Base-by-base conservation (phyloP, 2,888 invertebrate genomes). In the Eupithecia subfuscata region DNA sequence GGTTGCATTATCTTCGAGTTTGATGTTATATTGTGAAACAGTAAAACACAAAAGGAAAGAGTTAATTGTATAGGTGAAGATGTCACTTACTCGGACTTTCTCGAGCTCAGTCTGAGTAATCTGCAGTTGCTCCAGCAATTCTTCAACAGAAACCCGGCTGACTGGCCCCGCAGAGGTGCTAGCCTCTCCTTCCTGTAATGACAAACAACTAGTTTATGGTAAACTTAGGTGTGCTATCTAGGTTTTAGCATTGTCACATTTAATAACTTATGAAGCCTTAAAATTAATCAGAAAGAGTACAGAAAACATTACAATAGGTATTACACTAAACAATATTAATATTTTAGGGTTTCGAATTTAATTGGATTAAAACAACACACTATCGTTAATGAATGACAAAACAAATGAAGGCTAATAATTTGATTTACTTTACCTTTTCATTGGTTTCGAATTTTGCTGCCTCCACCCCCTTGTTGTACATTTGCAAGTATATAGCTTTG, bases 41-140 rank as follows among this genome's bases (percentile, higher is more conserved):
- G 52, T 45, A 52, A 74, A 45, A 73, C n/a, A 34, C 67, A 67
- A 70, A 72, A 45, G 69, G 56, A 56, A 70, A 67, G 22, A 68
- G 43, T 52, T 65, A 69, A 12, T 34, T 60, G 8, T 30, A 25
- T 37, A 48, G 1, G 2, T 9, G 0, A 34, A 69, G 22, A 63
- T 30, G 37, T 52, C 68, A 90, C 95, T 96, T 95, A 98, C 98
- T 96, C 97, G 97, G 88, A 98, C 96, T 92, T 97, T 98, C 91
- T 98, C 98, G 91, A 98, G 95, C 95, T 98, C 98, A 63, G 96
- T 97, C 94, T 97, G 97, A 43, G 98, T 98, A 82, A 97, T 96
- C 92, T 97, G 97, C 86, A 98, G 94, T 91, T 98, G 97, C 89
- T 97, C 97, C 85, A 98, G 95, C 84, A 98, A 95, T 90, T 98